phyloP scores from a whole-genome alignment of 2,797 vertebrate genomes.

The Synanceia verrucosa region DNA sequence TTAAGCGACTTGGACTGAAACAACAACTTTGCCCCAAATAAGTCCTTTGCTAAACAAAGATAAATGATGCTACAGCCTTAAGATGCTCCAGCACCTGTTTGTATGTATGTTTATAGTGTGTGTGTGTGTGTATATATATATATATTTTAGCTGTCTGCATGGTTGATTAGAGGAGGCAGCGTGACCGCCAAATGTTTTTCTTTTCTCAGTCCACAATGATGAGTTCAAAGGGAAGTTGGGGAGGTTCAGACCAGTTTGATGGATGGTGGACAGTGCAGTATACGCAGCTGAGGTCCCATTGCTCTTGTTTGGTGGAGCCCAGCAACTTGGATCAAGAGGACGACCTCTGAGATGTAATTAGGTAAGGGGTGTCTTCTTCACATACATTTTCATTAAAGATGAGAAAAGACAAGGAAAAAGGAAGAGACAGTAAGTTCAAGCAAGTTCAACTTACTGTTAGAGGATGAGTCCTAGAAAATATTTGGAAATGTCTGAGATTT shows the following conservation, averaged over 20 bases:
- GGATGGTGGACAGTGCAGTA: constrained; percentile 57
- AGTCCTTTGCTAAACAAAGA: constrained; percentile 17
- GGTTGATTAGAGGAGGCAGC: constrained; percentile 46
- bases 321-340: constrained; percentile 57
- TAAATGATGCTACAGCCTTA: constrained; percentile 23
- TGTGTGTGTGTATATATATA: no score
- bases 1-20: neutral
- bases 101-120: no score
- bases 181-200: constrained; percentile 54
- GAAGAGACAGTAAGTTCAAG: constrained; percentile 18
- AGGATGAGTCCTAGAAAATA: constrained; percentile 3
- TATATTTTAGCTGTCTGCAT: constrained; percentile 25
- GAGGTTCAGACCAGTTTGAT: constrained; percentile 52
- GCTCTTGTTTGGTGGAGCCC: constrained; percentile 54
- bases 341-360: constrained; percentile 61
- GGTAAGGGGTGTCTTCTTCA: constrained; percentile 66
- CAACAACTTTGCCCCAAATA: constrained; percentile 2
- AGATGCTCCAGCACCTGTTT: constrained; percentile 23
- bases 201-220: constrained; percentile 34
- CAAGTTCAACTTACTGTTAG: constrained; percentile 13
- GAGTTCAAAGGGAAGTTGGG: constrained; percentile 57
- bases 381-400: constrained; percentile 60
- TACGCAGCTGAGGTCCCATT: constrained; percentile 62
- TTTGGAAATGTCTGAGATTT: constrained; percentile 21
- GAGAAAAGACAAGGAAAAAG: constrained; percentile 24